Evolutionary conservation across 1,140 invertebrate genomes (phyloP), one percentile per base, ranked within the genome.

Genomic region (Ooceraea biroi): DNA sequence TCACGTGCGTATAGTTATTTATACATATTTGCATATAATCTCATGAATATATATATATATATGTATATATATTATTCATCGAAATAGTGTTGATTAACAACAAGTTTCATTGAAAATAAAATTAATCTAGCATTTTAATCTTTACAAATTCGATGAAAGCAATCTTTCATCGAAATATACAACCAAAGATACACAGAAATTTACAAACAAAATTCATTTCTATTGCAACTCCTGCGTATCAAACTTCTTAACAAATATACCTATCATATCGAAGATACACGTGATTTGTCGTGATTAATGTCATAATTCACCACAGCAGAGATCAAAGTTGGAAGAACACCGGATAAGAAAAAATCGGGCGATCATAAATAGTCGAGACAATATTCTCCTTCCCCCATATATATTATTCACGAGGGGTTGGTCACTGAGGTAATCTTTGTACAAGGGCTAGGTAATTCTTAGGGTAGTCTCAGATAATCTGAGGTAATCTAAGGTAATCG

Each of bases 351-450:
- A 44, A 14, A 50, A 14, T 3, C 27, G 12, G 19, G 44, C 19
- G 52, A 50, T 65, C 46, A 17, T 10, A 10, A 41, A 50, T n/a
- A 50, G 19, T 60, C 19, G 12, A n/a, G n/a, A n/a, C n/a, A n/a
- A n/a, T n/a, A n/a, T n/a, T n/a, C 27, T 3, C 27, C 17, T 36
- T 5, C 17, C 14, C 22, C 36, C 19, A 12, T 46, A 44, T 60
- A 30, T 72, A 72, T 60, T 72, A 72, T 60, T 69, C 50, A 19
- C n/a, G n/a, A n/a, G n/a, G n/a, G n/a, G n/a, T n/a, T n/a, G n/a
- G n/a, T n/a, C n/a, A n/a, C n/a, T n/a, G n/a, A n/a, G n/a, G n/a
- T n/a, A n/a, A n/a, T n/a, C n/a, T n/a, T n/a, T n/a, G n/a, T n/a
- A n/a, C n/a, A n/a, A n/a, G n/a, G n/a, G n/a, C n/a, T n/a, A n/a